Conservation (phyloP, 2,888 invertebrate species). For the Nasonovia ribisnigri region DNA sequence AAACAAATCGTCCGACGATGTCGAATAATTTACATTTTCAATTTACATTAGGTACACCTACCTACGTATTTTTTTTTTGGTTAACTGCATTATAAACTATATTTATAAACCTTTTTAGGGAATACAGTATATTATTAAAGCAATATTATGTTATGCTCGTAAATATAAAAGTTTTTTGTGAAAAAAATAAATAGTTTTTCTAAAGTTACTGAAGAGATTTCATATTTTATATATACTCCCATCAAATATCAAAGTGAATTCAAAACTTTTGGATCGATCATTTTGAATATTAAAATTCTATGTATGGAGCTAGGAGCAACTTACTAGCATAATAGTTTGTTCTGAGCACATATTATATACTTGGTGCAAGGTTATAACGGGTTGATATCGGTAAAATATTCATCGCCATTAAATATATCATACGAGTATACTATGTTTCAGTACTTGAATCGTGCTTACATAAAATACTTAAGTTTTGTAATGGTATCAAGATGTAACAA, state of each 20-base stretch:
- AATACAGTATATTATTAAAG: slow-evolving; percentile 15
- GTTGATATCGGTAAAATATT: neutral
- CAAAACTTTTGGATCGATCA: slow-evolving; percentile 23
- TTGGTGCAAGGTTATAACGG: too few relatives aligned
- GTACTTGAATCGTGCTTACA: neutral
- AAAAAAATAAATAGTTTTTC: neutral
- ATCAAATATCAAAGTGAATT: slow-evolving; percentile 32
- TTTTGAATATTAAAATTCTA: neutral
- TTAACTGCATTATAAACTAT: slow-evolving; percentile 24
- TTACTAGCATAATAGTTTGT: slow-evolving; percentile 33
- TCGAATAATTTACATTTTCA: neutral
- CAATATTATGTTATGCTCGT: slow-evolving; percentile 16
- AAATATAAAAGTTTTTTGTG: slow-evolving; percentile 21
- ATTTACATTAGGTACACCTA: neutral
- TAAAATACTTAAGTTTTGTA: neutral
- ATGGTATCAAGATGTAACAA: neutral
- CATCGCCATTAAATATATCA: neutral
- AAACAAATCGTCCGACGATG: neutral
- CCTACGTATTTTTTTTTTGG: neutral
- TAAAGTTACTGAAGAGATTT: neutral
- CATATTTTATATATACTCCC: slow-evolving; percentile 21
- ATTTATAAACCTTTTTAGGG: slow-evolving; percentile 11
- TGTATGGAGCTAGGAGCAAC: neutral
- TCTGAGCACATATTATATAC: neutral
- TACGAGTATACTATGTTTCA: neutral